A percentile compares a stretch with the other conserved stretches of the same genome.
These are phyloP conservation scores for Lithodes maja DNA, from an alignment of 2,888 invertebrate species.

Conservation along the genomic window DNA sequence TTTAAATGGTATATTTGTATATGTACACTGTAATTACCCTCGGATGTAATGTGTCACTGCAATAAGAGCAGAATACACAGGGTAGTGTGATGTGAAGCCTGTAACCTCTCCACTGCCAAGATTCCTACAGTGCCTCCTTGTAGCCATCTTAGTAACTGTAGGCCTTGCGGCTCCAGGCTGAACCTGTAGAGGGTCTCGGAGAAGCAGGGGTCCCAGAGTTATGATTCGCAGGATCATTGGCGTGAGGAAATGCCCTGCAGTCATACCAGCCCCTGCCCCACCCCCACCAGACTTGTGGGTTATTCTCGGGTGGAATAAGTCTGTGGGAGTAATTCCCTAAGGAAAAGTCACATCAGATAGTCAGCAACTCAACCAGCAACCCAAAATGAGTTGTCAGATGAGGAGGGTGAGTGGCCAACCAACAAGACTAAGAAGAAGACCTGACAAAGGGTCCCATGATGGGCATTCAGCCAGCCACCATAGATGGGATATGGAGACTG, in stretches of 20 bases:
- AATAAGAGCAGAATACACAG: too few species aligned
- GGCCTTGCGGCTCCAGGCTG: constrained; percentile 15
- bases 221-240: not conserved
- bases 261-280: constrained; percentile 9
- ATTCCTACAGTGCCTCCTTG: constrained; percentile 12
- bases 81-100: too few species aligned
- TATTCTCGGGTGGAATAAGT: not conserved
- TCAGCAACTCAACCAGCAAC: too few species aligned
- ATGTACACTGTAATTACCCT: too few species aligned
- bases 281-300: not conserved
- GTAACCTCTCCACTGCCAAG: constrained; percentile 10
- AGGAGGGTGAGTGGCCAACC: too few species aligned
- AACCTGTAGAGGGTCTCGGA: not conserved
- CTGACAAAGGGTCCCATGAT: too few species aligned
- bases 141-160: constrained; percentile 13
- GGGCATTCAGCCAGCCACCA: too few species aligned
- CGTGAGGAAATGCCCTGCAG: not conserved
- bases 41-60: too few species aligned
- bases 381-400: too few species aligned
- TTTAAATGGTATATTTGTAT: too few species aligned
- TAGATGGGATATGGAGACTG: too few species aligned
- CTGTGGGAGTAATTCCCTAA: not conserved
- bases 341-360: not conserved
- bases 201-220: not conserved
- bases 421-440: too few species aligned